Percentiles rank a stretch among this genome's conserved stretches.
These are phyloP conservation scores for Argyresthia goedartella DNA, from an alignment of 2,888 invertebrate genomes.

Conservation along the genomic window DNA sequence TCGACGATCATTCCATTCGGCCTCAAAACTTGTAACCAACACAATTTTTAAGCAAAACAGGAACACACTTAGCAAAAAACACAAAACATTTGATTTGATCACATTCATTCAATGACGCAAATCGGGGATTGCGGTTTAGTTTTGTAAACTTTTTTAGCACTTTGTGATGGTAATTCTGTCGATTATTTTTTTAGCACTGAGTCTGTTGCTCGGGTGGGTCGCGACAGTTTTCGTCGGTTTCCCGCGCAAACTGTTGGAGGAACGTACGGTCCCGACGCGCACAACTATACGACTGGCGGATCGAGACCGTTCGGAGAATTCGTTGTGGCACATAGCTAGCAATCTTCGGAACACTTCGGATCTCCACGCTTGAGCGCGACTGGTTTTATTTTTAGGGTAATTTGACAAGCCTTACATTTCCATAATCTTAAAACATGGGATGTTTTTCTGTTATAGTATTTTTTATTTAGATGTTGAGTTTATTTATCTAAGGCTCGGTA, in stretches of 20 bases:
- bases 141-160: neutral
- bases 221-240: conserved; percentile 17
- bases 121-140: neutral
- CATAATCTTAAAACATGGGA: neutral
- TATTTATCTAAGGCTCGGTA: too few relatives aligned
- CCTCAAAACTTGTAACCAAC: neutral
- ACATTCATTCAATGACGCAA: neutral
- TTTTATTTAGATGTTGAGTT: too few relatives aligned
- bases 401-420: neutral
- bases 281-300: conserved; percentile 26
- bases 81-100: neutral
- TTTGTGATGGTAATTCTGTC: neutral
- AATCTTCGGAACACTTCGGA: neutral
- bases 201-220: neutral
- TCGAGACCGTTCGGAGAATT: neutral
- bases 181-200: too few relatives aligned
- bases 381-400: neutral
- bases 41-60: neutral
- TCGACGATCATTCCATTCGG: neutral
- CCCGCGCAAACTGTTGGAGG: conserved; percentile 33
- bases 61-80: neutral
- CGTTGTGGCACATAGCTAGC: too few relatives aligned
- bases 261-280: conserved; percentile 28
- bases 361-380: neutral
- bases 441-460: neutral